A percentile compares a stretch with the other conserved stretches of the same genome.
phyloP scores from a whole-genome alignment of 2,113 vertebrate genomes.

The Ginglymostoma cirratum region DNA sequence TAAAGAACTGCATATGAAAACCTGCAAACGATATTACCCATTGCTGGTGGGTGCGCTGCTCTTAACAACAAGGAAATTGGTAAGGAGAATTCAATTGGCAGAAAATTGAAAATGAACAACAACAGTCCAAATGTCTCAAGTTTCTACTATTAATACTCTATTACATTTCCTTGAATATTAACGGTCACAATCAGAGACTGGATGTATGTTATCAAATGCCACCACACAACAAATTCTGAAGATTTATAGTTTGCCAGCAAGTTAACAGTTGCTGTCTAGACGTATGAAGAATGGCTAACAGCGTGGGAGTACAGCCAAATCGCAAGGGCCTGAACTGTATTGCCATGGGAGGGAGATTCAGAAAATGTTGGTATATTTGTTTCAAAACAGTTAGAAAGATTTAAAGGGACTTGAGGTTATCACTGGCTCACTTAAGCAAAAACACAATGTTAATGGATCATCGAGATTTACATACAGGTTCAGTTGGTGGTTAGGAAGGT shows the following conservation, averaged over 20 bases:
- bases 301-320: background rate
- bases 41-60: background rate
- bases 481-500: no score
- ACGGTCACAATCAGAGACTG: background rate
- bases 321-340: background rate
- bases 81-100: background rate
- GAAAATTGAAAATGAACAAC: background rate
- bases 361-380: background rate
- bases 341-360: background rate
- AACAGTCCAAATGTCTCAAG: background rate
- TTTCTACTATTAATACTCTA: background rate
- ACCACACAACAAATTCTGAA: background rate
- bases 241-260: background rate
- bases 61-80: background rate
- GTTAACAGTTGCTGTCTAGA: background rate
- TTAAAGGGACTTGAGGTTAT: background rate
- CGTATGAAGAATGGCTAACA: background rate
- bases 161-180: background rate
- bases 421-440: background rate
- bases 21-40: background rate
- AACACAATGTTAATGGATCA: background rate
- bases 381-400: background rate
- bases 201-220: slow-evolving; percentile 18
- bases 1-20: background rate
- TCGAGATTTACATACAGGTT: no score